Percentiles rank a stretch among this genome's conserved stretches.
Conservation (phyloP, 1,140 invertebrate species). For the Phthorimaea operculella region DNA sequence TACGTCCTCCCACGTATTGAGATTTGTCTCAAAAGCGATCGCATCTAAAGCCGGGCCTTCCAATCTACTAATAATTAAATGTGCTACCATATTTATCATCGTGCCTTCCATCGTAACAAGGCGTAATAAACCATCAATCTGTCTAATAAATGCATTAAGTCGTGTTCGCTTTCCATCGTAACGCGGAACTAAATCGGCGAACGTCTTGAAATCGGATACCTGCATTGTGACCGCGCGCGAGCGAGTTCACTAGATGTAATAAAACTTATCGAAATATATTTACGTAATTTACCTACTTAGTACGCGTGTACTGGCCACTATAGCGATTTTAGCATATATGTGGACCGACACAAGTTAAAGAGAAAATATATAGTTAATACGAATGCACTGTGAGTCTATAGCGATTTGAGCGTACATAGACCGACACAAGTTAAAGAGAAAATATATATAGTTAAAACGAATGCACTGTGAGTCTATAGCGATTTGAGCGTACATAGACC, state of each 20-base stretch:
- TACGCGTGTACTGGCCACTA: neutral
- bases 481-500: no score
- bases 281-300: neutral
- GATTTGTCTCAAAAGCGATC: neutral
- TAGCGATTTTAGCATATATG: neutral
- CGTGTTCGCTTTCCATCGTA: constrained; percentile 4
- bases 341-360: neutral
- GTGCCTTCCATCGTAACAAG: neutral
- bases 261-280: neutral
- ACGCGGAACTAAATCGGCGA: neutral
- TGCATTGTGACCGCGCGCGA: neutral
- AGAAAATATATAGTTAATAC: neutral
- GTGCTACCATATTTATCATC: neutral
- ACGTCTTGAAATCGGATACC: constrained; percentile 1
- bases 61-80: constrained; percentile 3
- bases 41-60: constrained; percentile 6
- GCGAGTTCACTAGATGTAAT: neutral
- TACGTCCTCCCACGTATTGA: neutral
- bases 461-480: no score
- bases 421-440: neutral
- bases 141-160: neutral
- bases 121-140: neutral
- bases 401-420: neutral
- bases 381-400: neutral
- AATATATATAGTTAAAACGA: no score